Conservation (phyloP, 2,113 vertebrate species). For the Climacteris rufus region DNA sequence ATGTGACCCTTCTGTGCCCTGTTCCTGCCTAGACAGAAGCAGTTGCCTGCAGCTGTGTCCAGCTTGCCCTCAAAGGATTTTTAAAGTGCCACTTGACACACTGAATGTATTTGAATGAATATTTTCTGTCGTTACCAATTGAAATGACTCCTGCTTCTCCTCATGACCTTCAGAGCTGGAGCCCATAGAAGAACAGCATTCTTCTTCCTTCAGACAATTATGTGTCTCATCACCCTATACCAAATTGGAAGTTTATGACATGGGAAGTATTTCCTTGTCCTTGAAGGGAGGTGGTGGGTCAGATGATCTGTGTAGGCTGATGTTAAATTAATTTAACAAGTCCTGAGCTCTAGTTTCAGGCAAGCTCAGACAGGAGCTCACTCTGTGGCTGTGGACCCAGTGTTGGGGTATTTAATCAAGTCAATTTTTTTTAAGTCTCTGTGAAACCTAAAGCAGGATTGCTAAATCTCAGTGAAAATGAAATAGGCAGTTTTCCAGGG, state of each 20-base stretch:
- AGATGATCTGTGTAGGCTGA: background rate
- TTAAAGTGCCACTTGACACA: conserved; percentile 29
- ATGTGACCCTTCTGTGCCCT: conserved; percentile 23
- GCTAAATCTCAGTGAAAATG: background rate
- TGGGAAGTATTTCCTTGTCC: background rate
- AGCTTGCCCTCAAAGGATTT: conserved; percentile 2
- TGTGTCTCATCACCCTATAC: background rate
- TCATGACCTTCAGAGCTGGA: background rate
- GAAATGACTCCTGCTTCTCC: background rate
- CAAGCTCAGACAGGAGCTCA: background rate
- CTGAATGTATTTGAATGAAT: background rate
- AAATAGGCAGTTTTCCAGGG: background rate
- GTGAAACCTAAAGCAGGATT: background rate
- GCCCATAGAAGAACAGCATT: background rate
- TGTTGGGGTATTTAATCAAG: background rate
- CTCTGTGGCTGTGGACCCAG: background rate
- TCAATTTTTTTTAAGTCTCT: background rate
- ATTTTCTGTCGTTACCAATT: conserved; percentile 8
- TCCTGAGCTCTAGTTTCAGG: background rate
- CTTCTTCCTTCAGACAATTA: background rate
- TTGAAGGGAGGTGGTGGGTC: background rate
- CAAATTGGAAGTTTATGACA: background rate
- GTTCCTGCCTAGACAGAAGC: conserved; percentile 19
- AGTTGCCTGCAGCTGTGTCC: conserved; percentile 37
- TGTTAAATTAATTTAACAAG: background rate